Conservation (phyloP, 2,888 invertebrate species). For the Microctonus aethiopoides region DNA sequence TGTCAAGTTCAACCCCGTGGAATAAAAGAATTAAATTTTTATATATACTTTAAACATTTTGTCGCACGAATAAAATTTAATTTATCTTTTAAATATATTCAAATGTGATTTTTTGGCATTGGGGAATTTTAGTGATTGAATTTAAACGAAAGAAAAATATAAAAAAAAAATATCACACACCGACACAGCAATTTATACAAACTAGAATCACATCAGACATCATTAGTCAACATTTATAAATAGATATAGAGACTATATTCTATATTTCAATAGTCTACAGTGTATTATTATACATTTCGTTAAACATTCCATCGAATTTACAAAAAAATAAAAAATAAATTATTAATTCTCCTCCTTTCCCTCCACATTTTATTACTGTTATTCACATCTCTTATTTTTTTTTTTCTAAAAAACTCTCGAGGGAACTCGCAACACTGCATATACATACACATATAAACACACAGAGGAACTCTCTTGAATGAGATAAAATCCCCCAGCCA, state of each 20-base stretch:
- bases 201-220: conserved; percentile 16
- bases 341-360: background rate
- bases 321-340: background rate
- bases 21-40: background rate
- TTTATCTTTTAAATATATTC: background rate
- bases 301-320: background rate
- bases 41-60: background rate
- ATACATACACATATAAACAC: no score
- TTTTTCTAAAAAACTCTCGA: background rate
- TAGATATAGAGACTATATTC: conserved; percentile 14
- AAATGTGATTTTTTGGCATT: background rate
- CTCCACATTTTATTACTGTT: no score
- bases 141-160: background rate
- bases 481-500: conserved; percentile 12
- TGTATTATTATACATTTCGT: background rate
- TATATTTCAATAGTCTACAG: conserved; percentile 10
- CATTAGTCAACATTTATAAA: conserved; percentile 26
- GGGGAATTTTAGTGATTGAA: background rate
- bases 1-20: background rate
- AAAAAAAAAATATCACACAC: no score
- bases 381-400: background rate
- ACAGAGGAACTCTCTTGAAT: background rate
- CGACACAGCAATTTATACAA: background rate
- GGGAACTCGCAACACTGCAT: background rate
- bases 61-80: background rate